A percentile compares a stretch with the other conserved stretches of the same genome.
phyloP scores from a whole-genome alignment of 2,113 vertebrate genomes.

The Orientallactaga bullata region DNA sequence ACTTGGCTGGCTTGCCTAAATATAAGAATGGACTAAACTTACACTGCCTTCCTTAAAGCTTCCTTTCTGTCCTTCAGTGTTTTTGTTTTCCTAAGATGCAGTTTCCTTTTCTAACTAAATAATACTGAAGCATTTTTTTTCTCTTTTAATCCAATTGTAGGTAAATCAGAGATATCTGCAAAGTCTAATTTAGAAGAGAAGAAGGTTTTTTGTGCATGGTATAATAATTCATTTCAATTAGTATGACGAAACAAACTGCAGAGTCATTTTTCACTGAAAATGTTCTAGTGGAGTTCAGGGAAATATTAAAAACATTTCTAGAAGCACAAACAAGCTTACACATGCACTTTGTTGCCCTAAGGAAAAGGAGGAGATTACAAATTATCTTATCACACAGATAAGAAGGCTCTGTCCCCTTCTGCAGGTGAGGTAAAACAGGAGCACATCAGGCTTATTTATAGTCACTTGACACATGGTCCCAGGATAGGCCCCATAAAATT shows the following conservation, averaged over 20 bases:
- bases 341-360: conserved; percentile 66
- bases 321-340: conserved; percentile 75
- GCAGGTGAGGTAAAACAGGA: conserved; percentile 66
- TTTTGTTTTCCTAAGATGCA: conserved; percentile 65
- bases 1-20: conserved; percentile 35
- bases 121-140: conserved; percentile 38
- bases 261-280: conserved; percentile 76
- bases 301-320: conserved; percentile 79
- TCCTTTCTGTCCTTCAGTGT: conserved; percentile 12
- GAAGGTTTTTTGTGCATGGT: conserved; percentile 40
- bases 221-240: conserved; percentile 82
- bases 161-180: conserved; percentile 68
- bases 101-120: conserved; percentile 58
- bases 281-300: conserved; percentile 65
- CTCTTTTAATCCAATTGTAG: conserved; percentile 67
- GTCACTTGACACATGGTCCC: conserved; percentile 47
- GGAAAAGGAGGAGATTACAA: conserved; percentile 78
- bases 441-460: conserved; percentile 68
- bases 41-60: background rate
- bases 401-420: conserved; percentile 63
- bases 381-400: conserved; percentile 78
- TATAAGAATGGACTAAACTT: conserved; percentile 30
- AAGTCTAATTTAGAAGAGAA: conserved; percentile 72
- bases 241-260: conserved; percentile 72
- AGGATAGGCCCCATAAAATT: conserved; percentile 54